Percentiles rank a stretch among this genome's conserved stretches.
Evolutionary conservation across 1,140 invertebrate species (phyloP).

Genomic region (Lineus longissimus): DNA sequence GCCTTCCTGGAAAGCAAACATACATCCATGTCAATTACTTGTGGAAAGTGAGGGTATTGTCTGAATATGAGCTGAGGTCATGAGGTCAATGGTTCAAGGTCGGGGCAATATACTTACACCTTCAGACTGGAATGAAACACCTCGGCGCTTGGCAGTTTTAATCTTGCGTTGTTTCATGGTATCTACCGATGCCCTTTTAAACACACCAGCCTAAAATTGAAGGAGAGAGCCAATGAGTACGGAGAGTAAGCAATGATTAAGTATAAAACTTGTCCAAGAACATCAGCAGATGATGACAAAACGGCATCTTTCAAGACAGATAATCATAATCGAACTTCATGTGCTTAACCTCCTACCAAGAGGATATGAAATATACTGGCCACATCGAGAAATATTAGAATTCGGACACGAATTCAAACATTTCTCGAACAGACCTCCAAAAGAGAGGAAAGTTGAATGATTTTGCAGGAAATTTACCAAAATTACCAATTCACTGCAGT

Average conservation of each 20-base stretch:
- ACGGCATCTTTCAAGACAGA: background rate
- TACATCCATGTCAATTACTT: background rate
- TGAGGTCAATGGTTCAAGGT: background rate
- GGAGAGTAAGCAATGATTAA: background rate
- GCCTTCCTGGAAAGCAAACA: slow-evolving; percentile 8
- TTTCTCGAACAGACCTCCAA: too few species aligned
- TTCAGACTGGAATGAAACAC: slow-evolving; percentile 18
- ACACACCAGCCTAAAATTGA: slow-evolving; percentile 59
- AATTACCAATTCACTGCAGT: background rate
- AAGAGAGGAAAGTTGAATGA: background rate
- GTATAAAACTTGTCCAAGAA: background rate
- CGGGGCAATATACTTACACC: background rate
- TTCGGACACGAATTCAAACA: too few species aligned
- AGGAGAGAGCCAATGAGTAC: background rate
- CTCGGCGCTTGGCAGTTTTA: slow-evolving; percentile 70
- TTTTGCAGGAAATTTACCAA: background rate
- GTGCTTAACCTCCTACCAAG: background rate
- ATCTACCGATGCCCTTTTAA: slow-evolving; percentile 66
- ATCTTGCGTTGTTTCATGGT: slow-evolving; percentile 72
- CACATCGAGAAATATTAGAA: too few species aligned
- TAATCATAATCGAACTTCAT: background rate
- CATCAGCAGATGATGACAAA: background rate
- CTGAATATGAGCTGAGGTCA: background rate
- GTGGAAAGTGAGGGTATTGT: background rate
- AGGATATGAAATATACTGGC: too few species aligned